Evolutionary conservation across 2,888 invertebrate species (phyloP), one percentile per base, ranked within the genome.

Genomic region (Deilephila elpenor): DNA sequence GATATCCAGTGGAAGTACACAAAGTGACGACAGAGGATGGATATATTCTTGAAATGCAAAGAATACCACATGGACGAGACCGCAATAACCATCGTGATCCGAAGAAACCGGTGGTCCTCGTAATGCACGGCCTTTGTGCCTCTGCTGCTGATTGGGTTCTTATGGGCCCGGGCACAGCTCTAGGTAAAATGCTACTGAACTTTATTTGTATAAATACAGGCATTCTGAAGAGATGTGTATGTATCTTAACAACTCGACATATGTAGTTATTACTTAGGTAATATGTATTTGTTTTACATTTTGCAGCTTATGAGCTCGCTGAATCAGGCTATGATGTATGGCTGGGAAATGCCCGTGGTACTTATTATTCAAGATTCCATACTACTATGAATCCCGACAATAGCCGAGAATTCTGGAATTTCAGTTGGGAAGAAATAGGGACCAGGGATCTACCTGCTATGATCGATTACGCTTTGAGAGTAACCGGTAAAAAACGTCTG

Each of bases 341-440:
- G 98, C 90, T 98, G 86, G 96, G 97, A 0, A 98, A 98, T 87
- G 95, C 95, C 20, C 95, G 98, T 7, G 98, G 98, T 19, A 97
- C 96, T 80, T 93, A 91, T 32, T 96, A 96, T 84, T 95, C 96
- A 11, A 89, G 94, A 44, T 89, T 88, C 6, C 97, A 97, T 82
- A 81, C 84, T 1, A 86, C 86, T 0, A 79, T 91, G 85, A 80
- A 92, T 74, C 89, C 94, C 0, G 85, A 84, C 20, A 76, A 75
- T 14, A 73, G 78, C 34, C 74, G 81, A n/a, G 82, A 89, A 19
- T 96, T 94, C 83, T 96, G 96, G 96, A 85, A 95, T 59, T 96
- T 96, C 83, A 97, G 97, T 79, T 98, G 96, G 96, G 97, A 98
- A 85, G 96, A 98, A 84, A 97, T 98, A 87, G 97, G 96, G 0